phyloP scores from a whole-genome alignment of 2,797 vertebrate genomes.

The Clarias platycephalus region DNA sequence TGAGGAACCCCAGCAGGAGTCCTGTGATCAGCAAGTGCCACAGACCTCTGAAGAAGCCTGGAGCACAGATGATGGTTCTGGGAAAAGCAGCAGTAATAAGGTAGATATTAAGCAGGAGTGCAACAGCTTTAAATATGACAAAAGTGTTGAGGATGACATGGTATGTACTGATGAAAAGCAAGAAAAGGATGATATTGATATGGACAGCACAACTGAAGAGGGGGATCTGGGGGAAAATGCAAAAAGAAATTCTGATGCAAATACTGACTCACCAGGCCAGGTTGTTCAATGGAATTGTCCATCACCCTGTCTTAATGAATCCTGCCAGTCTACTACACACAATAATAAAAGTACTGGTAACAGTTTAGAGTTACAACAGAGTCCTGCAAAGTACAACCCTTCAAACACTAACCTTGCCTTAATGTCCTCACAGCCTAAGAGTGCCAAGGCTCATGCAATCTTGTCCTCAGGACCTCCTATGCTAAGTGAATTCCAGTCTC shows the following conservation, averaged over 20 bases:
- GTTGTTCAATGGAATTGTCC: constrained; percentile 65
- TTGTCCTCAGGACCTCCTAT: constrained; percentile 62
- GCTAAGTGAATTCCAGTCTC: constrained; percentile 78
- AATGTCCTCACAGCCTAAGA: constrained; percentile 63
- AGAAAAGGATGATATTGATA: constrained; percentile 58
- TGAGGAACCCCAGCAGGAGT: constrained; percentile 41
- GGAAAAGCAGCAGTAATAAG: constrained; percentile 28
- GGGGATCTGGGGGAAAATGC: constrained; percentile 59
- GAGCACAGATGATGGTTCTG: constrained; percentile 24
- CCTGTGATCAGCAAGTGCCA: constrained; percentile 37
- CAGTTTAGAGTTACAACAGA: constrained; percentile 62
- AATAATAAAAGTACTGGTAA: constrained; percentile 69
- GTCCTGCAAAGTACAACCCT: constrained; percentile 66
- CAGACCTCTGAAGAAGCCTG: constrained; percentile 38
- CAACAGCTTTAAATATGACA: constrained; percentile 57
- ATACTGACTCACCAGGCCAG: constrained; percentile 63
- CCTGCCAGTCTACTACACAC: constrained; percentile 70
- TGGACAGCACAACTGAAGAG: constrained; percentile 59
- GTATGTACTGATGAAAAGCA: constrained; percentile 56
- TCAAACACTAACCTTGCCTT: constrained; percentile 66
- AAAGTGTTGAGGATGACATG: constrained; percentile 49
- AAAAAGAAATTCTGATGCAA: constrained; percentile 63
- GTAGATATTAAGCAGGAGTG: constrained; percentile 57
- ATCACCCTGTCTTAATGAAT: constrained; percentile 69
- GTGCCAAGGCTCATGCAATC: constrained; percentile 46